Evolutionary conservation across 2,113 vertebrate genomes (phyloP), one percentile per base, ranked within the genome.

Genomic region (Erpornis zantholeuca): DNA sequence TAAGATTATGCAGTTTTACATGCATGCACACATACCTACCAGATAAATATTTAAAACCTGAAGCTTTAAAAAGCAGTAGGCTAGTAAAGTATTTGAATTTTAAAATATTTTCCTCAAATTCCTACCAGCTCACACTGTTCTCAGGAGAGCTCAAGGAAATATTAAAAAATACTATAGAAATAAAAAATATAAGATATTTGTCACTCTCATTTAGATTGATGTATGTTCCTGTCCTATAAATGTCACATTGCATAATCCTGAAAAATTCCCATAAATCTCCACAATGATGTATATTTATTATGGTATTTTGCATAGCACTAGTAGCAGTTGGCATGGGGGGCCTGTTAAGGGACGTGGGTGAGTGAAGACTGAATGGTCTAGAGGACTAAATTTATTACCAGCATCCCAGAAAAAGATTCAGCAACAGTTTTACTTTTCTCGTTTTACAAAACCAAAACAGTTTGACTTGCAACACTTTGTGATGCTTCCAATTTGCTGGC

Each of bases 241-340:
- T 95, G 98, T 98, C 98, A 99, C 98, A 98, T 98, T 91, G 89
- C 97, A 98, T 99, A 99, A 99, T 97, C 97, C 97, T 97, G 98
- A 98, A 98, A 99, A 99, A 99, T 99, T 98, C 99, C 98, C 97
- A 97, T 98, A 96, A 98, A 98, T 98, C 97, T 98, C 97, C 98
- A 98, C 99, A 99, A 99, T 99, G 99, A 98, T 57, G 92, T 98
- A 99, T 99, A 99, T 99, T 99, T 98, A 98, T 98, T 97, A 98
- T 88, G 89, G 96, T 98, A 97, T 97, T 99, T 99, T 99, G 98
- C 98, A 98, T 98, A 98, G 93, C 16, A 53, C 97, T 98, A 97
- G 96, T 96, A 98, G 97, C 92, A 95, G 81, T 89, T 96, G 98
- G 96, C 85, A 92, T 91, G 93, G 94, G 65, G 80, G 80, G 7